phyloP scores from a whole-genome alignment of 1,140 invertebrate genomes.

The Nautilus pompilius region DNA sequence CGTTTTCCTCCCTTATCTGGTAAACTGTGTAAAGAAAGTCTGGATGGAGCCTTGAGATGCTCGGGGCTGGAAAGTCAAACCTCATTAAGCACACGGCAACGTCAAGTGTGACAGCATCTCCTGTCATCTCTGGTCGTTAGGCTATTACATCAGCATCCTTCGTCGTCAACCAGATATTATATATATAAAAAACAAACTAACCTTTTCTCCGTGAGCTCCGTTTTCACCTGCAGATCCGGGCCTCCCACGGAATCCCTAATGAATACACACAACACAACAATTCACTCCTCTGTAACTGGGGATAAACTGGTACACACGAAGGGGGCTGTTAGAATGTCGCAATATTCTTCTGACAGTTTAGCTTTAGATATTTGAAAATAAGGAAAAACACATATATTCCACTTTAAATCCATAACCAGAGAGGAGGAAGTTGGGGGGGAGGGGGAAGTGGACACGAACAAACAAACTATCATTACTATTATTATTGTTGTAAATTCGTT shows the following conservation, averaged over 20 bases:
- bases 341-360: no score
- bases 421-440: not conserved
- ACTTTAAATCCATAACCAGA: not conserved
- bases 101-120: not conserved
- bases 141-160: not conserved
- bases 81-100: not conserved
- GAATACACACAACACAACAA: not conserved
- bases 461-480: not conserved
- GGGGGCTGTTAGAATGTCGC: no score
- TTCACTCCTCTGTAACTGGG: no score
- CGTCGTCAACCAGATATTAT: not conserved
- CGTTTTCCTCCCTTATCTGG: not conserved
- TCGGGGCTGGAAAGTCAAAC: not conserved
- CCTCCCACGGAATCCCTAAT: constrained; percentile 27
- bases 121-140: not conserved
- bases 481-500: not conserved
- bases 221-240: constrained; percentile 26
- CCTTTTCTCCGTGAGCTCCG: constrained; percentile 35
- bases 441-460: not conserved
- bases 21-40: not conserved
- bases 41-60: not conserved
- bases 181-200: constrained; percentile 8
- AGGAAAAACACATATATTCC: not conserved
- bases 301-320: no score
- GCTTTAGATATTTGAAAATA: not conserved